Evolutionary conservation across 2,113 vertebrate species (phyloP).

Genomic region (Garra rufa): DNA sequence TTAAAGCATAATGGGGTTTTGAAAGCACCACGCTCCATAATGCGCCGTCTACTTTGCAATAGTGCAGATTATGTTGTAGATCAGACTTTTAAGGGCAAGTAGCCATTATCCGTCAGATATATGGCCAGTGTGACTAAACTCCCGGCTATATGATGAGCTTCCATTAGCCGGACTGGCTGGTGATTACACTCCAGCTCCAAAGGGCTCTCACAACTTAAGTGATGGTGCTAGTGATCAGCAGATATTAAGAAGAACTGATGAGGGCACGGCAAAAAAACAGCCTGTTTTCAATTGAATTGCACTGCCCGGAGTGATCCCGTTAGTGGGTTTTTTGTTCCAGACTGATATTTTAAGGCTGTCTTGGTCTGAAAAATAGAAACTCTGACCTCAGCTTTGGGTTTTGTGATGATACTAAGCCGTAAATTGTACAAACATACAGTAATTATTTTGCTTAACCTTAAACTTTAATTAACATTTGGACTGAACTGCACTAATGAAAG

Average conservation of each 20-base stretch:
- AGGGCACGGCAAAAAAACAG: constrained; percentile 50
- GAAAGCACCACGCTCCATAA: constrained; percentile 80
- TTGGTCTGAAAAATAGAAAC: not conserved
- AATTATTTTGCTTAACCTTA: not conserved
- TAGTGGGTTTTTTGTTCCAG: not conserved
- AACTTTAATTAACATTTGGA: not conserved
- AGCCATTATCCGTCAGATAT: constrained; percentile 79
- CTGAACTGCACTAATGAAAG: not conserved
- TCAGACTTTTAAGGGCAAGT: constrained; percentile 81
- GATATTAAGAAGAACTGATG: constrained; percentile 56
- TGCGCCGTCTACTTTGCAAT: constrained; percentile 81
- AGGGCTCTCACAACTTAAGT: constrained; percentile 72
- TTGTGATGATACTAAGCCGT: not conserved
- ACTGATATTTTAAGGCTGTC: not conserved
- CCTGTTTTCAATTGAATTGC: constrained; percentile 57
- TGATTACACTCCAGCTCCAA: constrained; percentile 75
- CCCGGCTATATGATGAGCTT: constrained; percentile 72
- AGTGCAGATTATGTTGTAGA: constrained; percentile 82
- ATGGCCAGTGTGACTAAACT: constrained; percentile 76
- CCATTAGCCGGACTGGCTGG: constrained; percentile 75
- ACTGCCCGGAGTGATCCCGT: not conserved
- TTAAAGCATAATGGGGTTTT: constrained; percentile 83
- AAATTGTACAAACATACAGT: not conserved
- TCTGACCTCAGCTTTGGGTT: not conserved
- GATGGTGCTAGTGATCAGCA: constrained; percentile 70